Base-by-base conservation (phyloP, 2,888 invertebrate genomes). In the Rhagium mordax region DNA sequence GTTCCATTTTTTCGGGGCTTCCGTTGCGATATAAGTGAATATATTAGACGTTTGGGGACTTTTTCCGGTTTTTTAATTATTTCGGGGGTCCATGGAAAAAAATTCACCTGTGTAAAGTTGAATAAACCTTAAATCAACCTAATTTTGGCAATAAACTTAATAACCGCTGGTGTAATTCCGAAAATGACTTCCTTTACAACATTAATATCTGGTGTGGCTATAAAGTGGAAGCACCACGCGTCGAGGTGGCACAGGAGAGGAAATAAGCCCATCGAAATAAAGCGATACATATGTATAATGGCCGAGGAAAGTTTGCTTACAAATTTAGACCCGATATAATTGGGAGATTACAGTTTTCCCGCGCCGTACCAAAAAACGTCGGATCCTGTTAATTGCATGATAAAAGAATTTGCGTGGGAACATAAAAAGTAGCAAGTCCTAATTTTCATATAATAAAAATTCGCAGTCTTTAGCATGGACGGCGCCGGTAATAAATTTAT, bases 211-310 rank as follows among this genome's bases (percentile, higher is more conserved):
- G 15, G 24, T 24, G 16, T 3, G n/a, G 49, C 55, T 24, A 24
- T 55, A 55, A 55, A 55, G 27, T n/a, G 55, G 7, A 24, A 55
- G 27, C 15, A 24, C 24, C 55, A 13, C 7, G 24, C 13, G 24
- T 55, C 55, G 27, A 51, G 15, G 21, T n/a, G 6, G 10, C 8
- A 16, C 16, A 24, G 29, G 49, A 16, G 27, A 49, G 49, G 18
- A 51, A 16, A 49, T 49, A 51, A 64, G 21, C 64, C 27, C 51
- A 64, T 62, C 16, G 62, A 27, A 64, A 64, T 64, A 64, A 64
- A 15, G 64, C 64, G 7, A 48, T 64, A 64, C 49, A 64, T 64
- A 64, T 51, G 64, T 51, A 64, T 64, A 64, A 64, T 16, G 49
- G 29, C 24, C 16, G 3, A 27, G 8, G 49, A 21, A 48, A n/a